Conservation (phyloP, 2,113 vertebrate genomes). For the Oenanthe melanoleuca region DNA sequence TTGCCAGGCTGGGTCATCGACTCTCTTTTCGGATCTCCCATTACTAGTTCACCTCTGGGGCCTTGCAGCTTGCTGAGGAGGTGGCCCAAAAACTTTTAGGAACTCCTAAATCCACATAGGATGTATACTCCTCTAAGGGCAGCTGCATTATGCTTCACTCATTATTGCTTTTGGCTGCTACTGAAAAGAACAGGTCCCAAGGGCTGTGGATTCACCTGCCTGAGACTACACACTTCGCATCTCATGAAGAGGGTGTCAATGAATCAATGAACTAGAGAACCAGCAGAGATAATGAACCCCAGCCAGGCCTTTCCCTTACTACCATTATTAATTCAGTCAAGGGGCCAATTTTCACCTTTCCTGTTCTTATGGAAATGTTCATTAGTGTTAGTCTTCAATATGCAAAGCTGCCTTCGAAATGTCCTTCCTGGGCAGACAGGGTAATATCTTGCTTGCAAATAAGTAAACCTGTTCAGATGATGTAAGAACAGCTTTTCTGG, state of each 20-base stretch:
- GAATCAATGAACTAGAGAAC: background rate
- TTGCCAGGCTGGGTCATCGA: background rate
- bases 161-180: background rate
- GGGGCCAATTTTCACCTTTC: background rate
- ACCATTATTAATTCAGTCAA: background rate
- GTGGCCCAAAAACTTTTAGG: background rate
- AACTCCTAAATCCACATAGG: fast-evolving
- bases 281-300: background rate
- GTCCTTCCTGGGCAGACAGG: background rate
- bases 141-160: background rate
- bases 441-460: background rate
- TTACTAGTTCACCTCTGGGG: background rate
- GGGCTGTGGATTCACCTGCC: background rate
- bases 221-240: background rate
- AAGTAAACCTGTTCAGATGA: background rate
- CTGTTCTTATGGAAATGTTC: background rate
- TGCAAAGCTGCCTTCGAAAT: background rate
- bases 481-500: background rate
- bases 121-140: background rate
- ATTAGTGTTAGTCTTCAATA: background rate
- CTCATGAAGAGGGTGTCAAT: background rate
- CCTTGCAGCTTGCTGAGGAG: background rate
- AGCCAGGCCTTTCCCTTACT: background rate
- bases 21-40: background rate
- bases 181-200: background rate